phyloP scores from a whole-genome alignment of 2,113 vertebrate species.

The Falcunculus frontatus region DNA sequence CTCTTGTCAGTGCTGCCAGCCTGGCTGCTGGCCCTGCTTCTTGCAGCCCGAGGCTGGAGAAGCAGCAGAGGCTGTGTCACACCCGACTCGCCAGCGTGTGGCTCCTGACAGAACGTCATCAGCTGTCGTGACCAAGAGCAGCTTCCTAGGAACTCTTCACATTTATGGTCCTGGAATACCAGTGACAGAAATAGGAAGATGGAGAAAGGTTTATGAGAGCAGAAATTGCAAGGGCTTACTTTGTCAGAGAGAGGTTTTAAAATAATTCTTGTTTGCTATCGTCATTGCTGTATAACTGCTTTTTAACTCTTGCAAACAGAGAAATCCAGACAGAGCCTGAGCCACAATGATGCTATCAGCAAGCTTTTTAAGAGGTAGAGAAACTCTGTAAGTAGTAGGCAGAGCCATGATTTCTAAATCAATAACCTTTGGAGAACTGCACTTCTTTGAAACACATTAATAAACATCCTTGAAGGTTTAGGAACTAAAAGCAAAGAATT shows the following conservation, averaged over 20 bases:
- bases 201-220: neutral
- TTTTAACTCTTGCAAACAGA: neutral
- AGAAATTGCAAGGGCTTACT: neutral
- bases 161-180: neutral
- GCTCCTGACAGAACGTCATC: neutral
- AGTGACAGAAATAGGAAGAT: neutral
- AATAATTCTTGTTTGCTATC: neutral
- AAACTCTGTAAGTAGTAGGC: neutral
- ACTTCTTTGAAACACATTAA: neutral
- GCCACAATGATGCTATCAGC: neutral
- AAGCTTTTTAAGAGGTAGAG: neutral
- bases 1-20: neutral
- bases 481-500: constrained; percentile 4
- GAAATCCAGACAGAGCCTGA: neutral
- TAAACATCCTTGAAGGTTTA: neutral
- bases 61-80: neutral
- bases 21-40: neutral
- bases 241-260: neutral
- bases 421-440: neutral
- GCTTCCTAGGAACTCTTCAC: neutral
- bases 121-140: neutral
- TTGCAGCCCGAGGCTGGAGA: neutral
- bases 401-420: constrained; percentile 4
- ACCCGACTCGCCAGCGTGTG: neutral
- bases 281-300: neutral